A percentile compares a stretch with the other conserved stretches of the same genome.
Conservation (phyloP, 1,140 invertebrate genomes). For the Heliconius congener region DNA sequence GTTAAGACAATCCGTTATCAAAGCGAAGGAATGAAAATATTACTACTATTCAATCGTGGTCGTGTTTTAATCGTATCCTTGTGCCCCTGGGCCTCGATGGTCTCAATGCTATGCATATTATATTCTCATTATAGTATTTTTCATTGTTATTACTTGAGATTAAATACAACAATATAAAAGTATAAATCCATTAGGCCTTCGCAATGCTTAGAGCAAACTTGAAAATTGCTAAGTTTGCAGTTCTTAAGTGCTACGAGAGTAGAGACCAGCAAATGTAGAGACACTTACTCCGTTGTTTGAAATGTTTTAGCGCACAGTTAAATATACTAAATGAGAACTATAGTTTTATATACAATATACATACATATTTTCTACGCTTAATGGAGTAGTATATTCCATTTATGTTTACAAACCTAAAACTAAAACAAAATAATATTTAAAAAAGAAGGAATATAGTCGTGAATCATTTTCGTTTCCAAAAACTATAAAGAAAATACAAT, state of each 20-base stretch:
- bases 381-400: background rate
- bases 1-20: too few relatives aligned
- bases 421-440: too few relatives aligned
- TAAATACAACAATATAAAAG: background rate
- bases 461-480: background rate
- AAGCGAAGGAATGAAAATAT: too few relatives aligned
- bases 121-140: background rate
- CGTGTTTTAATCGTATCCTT: too few relatives aligned
- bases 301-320: constrained; percentile 8
- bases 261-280: constrained; percentile 17
- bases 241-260: constrained; percentile 14
- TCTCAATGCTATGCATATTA: too few relatives aligned
- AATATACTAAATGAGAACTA: background rate
- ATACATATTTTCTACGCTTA: background rate
- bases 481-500: background rate
- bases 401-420: too few relatives aligned
- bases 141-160: background rate
- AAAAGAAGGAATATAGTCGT: too few relatives aligned
- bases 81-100: too few relatives aligned
- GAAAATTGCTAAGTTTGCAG: constrained; percentile 12
- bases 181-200: background rate
- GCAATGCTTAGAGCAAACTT: background rate
- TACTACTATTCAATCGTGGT: too few relatives aligned
- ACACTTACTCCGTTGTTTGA: constrained; percentile 12
- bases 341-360: background rate